These are phyloP conservation scores for Chrysopa pallens DNA, from an alignment of 1,140 invertebrate genomes.

Conservation along the genomic window DNA sequence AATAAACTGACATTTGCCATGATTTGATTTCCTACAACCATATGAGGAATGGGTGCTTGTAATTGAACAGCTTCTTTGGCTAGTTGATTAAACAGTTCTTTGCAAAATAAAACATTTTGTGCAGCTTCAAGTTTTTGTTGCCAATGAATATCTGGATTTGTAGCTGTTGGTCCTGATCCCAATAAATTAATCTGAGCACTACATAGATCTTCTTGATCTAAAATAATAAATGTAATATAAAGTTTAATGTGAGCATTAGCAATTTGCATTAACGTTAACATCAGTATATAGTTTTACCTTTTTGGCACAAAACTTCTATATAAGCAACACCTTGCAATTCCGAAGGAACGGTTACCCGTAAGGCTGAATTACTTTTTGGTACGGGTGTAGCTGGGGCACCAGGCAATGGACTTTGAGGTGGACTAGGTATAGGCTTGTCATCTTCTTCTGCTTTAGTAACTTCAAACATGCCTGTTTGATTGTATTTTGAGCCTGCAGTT, in stretches of 20 bases:
- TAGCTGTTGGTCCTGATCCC: slow-evolving; percentile 35
- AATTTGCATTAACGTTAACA: background rate
- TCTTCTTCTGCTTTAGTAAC: slow-evolving; percentile 86
- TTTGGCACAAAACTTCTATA: slow-evolving; percentile 86
- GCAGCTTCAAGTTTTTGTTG: slow-evolving; percentile 88
- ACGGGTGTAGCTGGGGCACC: slow-evolving; percentile 20
- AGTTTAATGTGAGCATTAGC: background rate
- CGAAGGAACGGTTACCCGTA: slow-evolving; percentile 79
- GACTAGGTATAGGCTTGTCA: slow-evolving; percentile 26
- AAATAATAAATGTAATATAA: slow-evolving; percentile 1
- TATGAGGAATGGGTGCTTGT: slow-evolving; percentile 82
- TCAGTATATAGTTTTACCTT: slow-evolving; percentile 39
- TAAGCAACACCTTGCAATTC: slow-evolving; percentile 91
- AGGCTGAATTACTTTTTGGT: slow-evolving; percentile 50
- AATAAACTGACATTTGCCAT: slow-evolving; percentile 71
- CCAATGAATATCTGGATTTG: slow-evolving; percentile 71
- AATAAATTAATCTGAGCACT: slow-evolving; percentile 58
- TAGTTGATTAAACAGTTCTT: slow-evolving; percentile 88
- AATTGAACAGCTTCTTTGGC: slow-evolving; percentile 88
- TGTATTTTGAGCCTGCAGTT: slow-evolving; percentile 82
- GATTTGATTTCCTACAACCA: slow-evolving; percentile 94
- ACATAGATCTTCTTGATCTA: slow-evolving; percentile 69
- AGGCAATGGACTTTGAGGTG: slow-evolving; percentile 32
- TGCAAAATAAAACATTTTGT: slow-evolving; percentile 94
- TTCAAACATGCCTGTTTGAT: slow-evolving; percentile 89